These are phyloP conservation scores for Pteruthius melanotis DNA, from an alignment of 2,113 vertebrate genomes.

Conservation along the genomic window DNA sequence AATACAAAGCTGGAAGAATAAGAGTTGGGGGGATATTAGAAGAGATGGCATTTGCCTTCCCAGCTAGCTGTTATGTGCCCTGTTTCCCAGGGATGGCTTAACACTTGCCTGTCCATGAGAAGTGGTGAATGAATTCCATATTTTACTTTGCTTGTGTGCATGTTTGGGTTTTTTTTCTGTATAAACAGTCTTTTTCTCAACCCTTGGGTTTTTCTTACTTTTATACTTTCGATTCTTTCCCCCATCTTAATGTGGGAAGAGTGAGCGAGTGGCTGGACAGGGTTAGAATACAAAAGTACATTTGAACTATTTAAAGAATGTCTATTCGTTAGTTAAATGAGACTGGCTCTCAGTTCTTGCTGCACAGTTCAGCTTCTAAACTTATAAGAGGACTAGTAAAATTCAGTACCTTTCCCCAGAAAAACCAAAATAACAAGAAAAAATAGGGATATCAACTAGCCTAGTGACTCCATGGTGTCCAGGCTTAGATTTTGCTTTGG, in stretches of 20 bases:
- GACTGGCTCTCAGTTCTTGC: background rate
- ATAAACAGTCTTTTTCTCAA: background rate
- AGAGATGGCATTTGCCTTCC: background rate
- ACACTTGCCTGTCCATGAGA: background rate
- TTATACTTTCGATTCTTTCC: background rate
- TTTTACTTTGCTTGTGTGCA: background rate
- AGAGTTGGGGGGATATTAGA: fast-evolving
- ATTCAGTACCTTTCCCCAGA: background rate
- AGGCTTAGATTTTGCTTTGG: background rate
- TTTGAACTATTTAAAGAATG: background rate
- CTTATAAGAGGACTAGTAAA: background rate
- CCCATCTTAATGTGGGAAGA: background rate
- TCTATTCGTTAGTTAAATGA: background rate
- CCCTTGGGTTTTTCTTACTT: fast-evolving
- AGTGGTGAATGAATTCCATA: background rate
- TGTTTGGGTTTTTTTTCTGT: background rate
- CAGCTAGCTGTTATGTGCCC: fast-evolving
- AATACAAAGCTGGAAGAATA: background rate
- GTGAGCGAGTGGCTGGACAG: fast-evolving
- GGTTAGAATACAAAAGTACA: fast-evolving
- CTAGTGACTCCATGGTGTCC: background rate
- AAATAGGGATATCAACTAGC: background rate
- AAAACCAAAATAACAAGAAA: background rate
- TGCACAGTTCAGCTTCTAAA: background rate
- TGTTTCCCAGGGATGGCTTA: background rate